A percentile compares a stretch with the other conserved stretches of the same genome.
Evolutionary conservation across 2,797 vertebrate species (phyloP).

Genomic region (Microctenopoma lineatum): DNA sequence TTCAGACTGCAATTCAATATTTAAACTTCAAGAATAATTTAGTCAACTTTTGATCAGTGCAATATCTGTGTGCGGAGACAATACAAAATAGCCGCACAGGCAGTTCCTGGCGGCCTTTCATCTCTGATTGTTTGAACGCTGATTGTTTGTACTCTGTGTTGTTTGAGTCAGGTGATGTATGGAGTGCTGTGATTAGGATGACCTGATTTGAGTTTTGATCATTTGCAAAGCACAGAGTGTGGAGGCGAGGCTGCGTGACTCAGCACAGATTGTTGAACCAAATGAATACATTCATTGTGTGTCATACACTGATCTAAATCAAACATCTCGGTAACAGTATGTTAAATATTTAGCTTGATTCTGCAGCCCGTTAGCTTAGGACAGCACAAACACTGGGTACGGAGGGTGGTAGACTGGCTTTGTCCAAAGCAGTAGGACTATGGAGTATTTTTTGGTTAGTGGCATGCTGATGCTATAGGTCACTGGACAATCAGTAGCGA

Average conservation of each 20-base stretch:
- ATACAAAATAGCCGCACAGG: background rate
- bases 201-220: conserved; percentile 1
- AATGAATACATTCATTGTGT: background rate
- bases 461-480: too few species aligned
- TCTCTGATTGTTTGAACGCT: background rate
- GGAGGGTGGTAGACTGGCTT: background rate
- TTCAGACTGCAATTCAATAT: background rate
- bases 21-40: background rate
- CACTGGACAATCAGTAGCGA: too few species aligned
- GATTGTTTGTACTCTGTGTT: background rate
- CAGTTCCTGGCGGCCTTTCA: background rate
- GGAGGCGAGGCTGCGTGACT: background rate
- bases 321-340: background rate
- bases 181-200: background rate
- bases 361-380: background rate
- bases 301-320: background rate
- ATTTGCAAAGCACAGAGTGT: background rate
- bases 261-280: background rate
- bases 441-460: too few species aligned
- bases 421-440: too few species aligned
- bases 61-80: too few species aligned
- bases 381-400: background rate
- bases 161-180: background rate
- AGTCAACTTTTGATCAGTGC: too few species aligned
- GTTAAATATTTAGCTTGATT: background rate